A percentile compares a stretch with the other conserved stretches of the same genome.
These are phyloP conservation scores for Grallaria varia DNA, from an alignment of 2,113 vertebrate species.

Conservation along the genomic window DNA sequence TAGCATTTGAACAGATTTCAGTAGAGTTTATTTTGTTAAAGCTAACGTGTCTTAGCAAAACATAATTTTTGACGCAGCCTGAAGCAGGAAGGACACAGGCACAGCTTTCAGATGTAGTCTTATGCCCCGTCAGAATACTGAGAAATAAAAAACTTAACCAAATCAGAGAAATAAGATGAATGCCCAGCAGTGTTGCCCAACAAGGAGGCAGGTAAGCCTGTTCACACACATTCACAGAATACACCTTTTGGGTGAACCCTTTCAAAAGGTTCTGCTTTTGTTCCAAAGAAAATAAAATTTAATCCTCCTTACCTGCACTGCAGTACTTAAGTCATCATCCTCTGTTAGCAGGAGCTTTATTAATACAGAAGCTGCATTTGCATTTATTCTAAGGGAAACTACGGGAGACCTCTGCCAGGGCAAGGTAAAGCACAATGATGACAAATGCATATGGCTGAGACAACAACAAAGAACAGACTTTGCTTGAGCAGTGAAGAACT, in stretches of 20 bases:
- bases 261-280: neutral
- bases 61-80: rapidly evolving
- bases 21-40: neutral
- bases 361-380: neutral
- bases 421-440: neutral
- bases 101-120: neutral
- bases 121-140: neutral
- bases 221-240: neutral
- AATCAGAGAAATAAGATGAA: neutral
- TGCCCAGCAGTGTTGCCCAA: neutral
- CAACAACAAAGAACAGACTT: neutral
- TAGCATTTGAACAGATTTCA: neutral
- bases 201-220: neutral
- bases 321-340: neutral
- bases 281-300: neutral
- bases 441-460: neutral
- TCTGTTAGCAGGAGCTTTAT: neutral
- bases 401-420: neutral
- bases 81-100: neutral
- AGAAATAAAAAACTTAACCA: neutral
- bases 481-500: neutral
- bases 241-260: neutral
- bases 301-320: neutral
- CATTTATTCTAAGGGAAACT: neutral
- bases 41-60: neutral